Base-by-base conservation (phyloP, 2,797 vertebrate genomes). In the Helicolenus hilgendorfi region DNA sequence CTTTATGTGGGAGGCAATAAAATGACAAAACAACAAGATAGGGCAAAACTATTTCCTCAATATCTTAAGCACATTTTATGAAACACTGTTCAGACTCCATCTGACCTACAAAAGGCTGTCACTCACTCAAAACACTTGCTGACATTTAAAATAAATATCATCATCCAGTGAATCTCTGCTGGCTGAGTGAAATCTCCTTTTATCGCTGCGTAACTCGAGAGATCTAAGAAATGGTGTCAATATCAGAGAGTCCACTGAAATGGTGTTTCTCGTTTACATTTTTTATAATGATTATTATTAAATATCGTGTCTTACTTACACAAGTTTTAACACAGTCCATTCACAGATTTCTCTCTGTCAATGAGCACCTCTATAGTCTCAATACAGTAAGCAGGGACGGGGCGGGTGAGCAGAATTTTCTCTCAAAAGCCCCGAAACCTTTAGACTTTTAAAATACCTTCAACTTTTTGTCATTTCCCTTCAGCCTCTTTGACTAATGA, bases 101-200 rank as follows among this genome's bases (percentile, higher is more conserved):
- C 13, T 62, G 31, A 72, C 11, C 73, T 31, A 38, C 27, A 63
- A 68, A 80, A 53, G n/a, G 5, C 38, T 45, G 56, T n/a, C 31
- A 24, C n/a, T 72, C 27, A 58, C 22, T 38, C 5, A 62, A 71
- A 60, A 71, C 20, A 38, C 36, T 31, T 70, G 33, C 58, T 49
- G 41, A 77, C 86, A 68, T 70, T 73, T 56, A 3, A 73, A 59
- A 60, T 14, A 35, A 55, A 71, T 20, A 67, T 68, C 38, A 5
- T 55, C 31, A 35, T 7, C 2, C 33, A 22, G 13, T 67, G 33
- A 79, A 31, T 76, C 53, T 35, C 31, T 62, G 72, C 69, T 35
- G 11, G 11, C 11, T 72, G 59, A 45, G 38, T 49, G 22, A 72
- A 67, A 49, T 65, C 3, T 59, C 29, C 7, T 26, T 38, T 41